A percentile compares a stretch with the other conserved stretches of the same genome.
phyloP scores from a whole-genome alignment of 2,888 invertebrate species.

The Drepanosiphum platanoidis region DNA sequence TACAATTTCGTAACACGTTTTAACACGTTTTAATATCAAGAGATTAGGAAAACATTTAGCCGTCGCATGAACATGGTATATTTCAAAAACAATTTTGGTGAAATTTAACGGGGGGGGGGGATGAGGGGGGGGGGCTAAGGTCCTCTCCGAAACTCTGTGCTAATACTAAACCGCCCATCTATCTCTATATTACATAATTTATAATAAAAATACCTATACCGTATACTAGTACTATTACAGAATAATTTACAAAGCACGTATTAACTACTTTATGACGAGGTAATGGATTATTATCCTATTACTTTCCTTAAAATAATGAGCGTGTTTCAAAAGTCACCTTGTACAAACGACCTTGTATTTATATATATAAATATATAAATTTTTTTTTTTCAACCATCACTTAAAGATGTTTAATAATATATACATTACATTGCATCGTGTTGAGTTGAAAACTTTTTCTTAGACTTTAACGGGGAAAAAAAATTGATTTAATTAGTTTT shows the following conservation, averaged over 20 bases:
- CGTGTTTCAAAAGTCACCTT: not conserved
- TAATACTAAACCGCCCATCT: no score
- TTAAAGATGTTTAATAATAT: not conserved
- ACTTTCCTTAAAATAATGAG: not conserved
- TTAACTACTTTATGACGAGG: not conserved
- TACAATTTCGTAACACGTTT: no score
- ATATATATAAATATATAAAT: not conserved
- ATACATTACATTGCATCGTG: not conserved
- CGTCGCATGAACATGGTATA: no score
- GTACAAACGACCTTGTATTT: not conserved
- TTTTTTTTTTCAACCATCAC: not conserved
- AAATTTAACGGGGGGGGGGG: no score
- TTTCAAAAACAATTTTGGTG: no score
- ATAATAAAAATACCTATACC: no score
- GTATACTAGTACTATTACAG: no score
- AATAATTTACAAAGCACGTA: not conserved
- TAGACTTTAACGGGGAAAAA: not conserved
- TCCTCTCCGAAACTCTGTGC: no score
- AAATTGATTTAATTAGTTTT: not conserved
- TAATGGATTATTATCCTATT: not conserved
- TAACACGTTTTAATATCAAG: no score
- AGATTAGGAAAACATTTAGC: no score
- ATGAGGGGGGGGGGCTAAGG: no score
- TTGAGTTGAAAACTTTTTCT: not conserved
- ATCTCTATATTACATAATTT: no score